Conservation (phyloP, 1,140 invertebrate species). For the Plutomurus gul region DNA sequence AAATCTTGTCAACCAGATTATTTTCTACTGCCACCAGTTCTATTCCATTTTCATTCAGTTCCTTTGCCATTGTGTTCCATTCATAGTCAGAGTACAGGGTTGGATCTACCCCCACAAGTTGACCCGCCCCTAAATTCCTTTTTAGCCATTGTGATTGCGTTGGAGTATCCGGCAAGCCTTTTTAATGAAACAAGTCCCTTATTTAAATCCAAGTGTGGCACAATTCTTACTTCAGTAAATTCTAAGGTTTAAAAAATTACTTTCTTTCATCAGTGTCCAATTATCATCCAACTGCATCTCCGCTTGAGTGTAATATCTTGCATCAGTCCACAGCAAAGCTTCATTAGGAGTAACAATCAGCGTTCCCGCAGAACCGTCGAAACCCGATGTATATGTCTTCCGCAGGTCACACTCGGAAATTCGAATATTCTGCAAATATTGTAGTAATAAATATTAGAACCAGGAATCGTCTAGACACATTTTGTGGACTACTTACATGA, state of each 20-base stretch:
- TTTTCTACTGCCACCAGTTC: slow-evolving; percentile 68
- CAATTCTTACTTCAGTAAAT: no score
- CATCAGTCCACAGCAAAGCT: slow-evolving; percentile 93
- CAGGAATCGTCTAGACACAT: no score
- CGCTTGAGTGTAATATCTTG: slow-evolving; percentile 90
- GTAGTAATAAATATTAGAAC: no score
- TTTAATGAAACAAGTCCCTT: neutral
- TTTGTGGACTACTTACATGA: slow-evolving; percentile 54
- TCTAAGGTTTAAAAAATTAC: neutral
- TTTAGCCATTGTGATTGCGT: slow-evolving; percentile 41
- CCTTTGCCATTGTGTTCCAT: slow-evolving; percentile 55
- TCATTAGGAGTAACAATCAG: slow-evolving; percentile 74
- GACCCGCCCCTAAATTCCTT: neutral
- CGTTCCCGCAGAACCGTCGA: slow-evolving; percentile 78
- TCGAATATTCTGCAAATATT: slow-evolving; percentile 65
- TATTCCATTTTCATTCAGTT: slow-evolving; percentile 56
- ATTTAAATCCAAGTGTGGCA: neutral
- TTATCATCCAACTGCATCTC: slow-evolving; percentile 65
- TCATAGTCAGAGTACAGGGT: slow-evolving; percentile 60
- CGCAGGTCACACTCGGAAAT: slow-evolving; percentile 75
- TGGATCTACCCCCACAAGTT: slow-evolving; percentile 81
- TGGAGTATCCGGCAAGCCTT: slow-evolving; percentile 29
- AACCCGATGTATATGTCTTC: slow-evolving; percentile 80
- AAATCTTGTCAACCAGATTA: slow-evolving; percentile 77
- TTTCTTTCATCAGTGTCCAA: slow-evolving; percentile 77